phyloP scores from a whole-genome alignment of 1,140 invertebrate species.

The Halotydeus destructor region DNA sequence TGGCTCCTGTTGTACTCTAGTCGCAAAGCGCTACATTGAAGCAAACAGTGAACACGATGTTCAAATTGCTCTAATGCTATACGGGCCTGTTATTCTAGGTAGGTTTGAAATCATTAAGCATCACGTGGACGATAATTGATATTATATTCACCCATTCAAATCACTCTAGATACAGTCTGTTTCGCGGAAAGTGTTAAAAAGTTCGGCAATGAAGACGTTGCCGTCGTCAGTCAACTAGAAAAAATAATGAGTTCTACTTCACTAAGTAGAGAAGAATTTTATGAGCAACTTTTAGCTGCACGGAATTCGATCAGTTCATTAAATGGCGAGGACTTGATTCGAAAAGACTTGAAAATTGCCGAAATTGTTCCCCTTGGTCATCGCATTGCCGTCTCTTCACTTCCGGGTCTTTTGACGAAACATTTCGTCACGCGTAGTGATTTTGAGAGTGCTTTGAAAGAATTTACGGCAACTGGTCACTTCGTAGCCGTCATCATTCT shows the following conservation, averaged over 20 bases:
- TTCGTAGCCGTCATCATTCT: constrained; percentile 8
- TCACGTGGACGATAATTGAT: background rate
- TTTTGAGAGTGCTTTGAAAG: background rate
- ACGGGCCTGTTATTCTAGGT: constrained; percentile 22
- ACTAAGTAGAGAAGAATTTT: constrained; percentile 22
- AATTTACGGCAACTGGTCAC: background rate
- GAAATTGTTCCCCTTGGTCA: constrained; percentile 17
- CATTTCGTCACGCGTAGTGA: constrained; percentile 5
- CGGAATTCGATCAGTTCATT: constrained; percentile 34
- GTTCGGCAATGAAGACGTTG: constrained; percentile 35
- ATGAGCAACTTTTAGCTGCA: constrained; percentile 31
- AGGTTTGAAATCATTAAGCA: background rate
- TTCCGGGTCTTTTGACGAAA: constrained; percentile 22
- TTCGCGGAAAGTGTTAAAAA: constrained; percentile 36
- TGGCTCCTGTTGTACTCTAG: constrained; percentile 48
- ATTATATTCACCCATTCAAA: constrained; percentile 11
- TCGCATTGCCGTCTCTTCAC: constrained; percentile 33
- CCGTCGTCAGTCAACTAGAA: constrained; percentile 25
- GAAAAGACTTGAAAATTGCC: constrained; percentile 40
- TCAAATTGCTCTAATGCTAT: constrained; percentile 22
- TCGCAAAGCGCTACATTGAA: constrained; percentile 32
- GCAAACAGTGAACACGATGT: constrained; percentile 13
- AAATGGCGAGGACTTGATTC: constrained; percentile 32
- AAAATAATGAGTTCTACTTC: constrained; percentile 9
- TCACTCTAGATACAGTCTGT: constrained; percentile 46